A percentile compares a stretch with the other conserved stretches of the same genome.
Evolutionary conservation across 2,888 invertebrate species (phyloP).

Genomic region (Dastarcus helophoroides): DNA sequence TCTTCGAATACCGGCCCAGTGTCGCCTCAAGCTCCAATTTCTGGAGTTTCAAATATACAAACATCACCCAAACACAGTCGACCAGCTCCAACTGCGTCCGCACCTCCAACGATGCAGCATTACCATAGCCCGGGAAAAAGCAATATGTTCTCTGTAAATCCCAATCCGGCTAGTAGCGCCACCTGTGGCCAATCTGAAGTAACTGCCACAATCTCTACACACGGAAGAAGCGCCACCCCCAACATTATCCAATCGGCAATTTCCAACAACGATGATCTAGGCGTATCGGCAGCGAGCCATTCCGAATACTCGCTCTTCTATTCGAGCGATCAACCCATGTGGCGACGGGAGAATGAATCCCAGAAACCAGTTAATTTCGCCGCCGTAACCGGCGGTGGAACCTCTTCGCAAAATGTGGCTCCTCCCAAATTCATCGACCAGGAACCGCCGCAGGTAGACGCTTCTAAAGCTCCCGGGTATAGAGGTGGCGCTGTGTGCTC

Average conservation of each 20-base stretch:
- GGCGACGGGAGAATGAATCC: slow-evolving; percentile 46
- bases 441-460: slow-evolving; percentile 59
- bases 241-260: slow-evolving; percentile 9
- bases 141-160: slow-evolving; percentile 4
- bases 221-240: slow-evolving; percentile 17
- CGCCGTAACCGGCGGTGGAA: slow-evolving; percentile 51
- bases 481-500: slow-evolving; percentile 69
- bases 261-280: slow-evolving; percentile 3
- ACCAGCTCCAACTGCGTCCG: slow-evolving; percentile 33
- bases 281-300: slow-evolving; percentile 32
- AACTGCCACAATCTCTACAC: slow-evolving; percentile 3
- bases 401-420: slow-evolving; percentile 24
- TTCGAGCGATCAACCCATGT: slow-evolving; percentile 55
- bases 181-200: slow-evolving; percentile 4
- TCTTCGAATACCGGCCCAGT: slow-evolving; percentile 23
- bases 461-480: slow-evolving; percentile 85
- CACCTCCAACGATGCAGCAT: slow-evolving; percentile 35
- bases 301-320: slow-evolving; percentile 84
- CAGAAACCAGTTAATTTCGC: slow-evolving; percentile 60
- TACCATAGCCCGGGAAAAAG: slow-evolving; percentile 25
- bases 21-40: slow-evolving; percentile 24
- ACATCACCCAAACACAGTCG: slow-evolving; percentile 30
- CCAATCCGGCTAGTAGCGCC: slow-evolving; percentile 3
- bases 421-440: slow-evolving; percentile 42
- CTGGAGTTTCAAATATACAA: slow-evolving; percentile 20